These are phyloP conservation scores for Basileuterus tristriatus DNA, from an alignment of 2,797 vertebrate genomes.

Conservation along the genomic window DNA sequence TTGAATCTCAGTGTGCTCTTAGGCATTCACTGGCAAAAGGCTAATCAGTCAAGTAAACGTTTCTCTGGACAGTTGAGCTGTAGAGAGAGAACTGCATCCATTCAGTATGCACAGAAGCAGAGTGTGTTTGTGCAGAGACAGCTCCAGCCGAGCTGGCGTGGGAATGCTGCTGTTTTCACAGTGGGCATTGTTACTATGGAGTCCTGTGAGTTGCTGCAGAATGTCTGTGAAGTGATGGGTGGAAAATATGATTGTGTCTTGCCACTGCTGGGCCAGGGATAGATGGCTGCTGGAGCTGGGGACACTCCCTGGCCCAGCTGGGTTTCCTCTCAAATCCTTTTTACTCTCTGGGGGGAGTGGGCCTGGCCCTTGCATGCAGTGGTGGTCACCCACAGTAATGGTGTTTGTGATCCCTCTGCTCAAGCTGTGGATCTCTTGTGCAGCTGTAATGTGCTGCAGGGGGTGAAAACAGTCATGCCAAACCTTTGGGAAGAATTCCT, in stretches of 20 bases:
- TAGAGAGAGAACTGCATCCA: not conserved
- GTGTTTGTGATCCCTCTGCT: not conserved
- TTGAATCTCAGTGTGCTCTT: not conserved
- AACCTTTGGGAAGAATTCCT: not conserved
- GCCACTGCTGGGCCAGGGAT: not conserved
- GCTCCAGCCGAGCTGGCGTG: not conserved
- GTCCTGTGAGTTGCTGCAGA: not conserved
- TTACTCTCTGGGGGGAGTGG: not conserved
- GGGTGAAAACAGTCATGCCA: fast-evolving
- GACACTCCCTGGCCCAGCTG: not conserved
- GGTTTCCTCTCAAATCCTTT: not conserved
- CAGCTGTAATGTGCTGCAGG: not conserved
- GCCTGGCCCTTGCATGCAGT: fast-evolving
- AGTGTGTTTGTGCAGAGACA: not conserved
- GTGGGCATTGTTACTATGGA: not conserved
- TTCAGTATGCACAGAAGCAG: not conserved
- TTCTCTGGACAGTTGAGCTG: not conserved
- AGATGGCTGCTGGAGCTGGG: not conserved
- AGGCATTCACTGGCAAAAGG: not conserved
- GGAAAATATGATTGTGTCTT: not conserved
- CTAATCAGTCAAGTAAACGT: not conserved
- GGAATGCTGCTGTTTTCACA: not conserved
- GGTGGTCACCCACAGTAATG: not conserved
- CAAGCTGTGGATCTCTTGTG: not conserved
- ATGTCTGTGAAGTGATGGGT: not conserved